Conservation (phyloP, 2,113 vertebrate species). For the Zeus faber region DNA sequence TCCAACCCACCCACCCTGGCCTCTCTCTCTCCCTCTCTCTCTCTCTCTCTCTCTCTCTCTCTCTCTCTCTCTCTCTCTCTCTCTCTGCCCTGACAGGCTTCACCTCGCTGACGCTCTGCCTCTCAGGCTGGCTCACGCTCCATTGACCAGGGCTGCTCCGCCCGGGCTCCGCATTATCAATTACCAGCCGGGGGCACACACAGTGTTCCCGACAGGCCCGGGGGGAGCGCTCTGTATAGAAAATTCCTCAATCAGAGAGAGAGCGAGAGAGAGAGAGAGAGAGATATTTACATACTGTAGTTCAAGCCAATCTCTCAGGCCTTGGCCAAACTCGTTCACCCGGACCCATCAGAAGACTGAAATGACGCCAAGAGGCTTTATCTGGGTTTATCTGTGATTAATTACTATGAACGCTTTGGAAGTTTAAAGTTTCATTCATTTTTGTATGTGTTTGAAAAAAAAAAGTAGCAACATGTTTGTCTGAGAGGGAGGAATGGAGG, state of each 20-base stretch:
- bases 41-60: slow-evolving; percentile 6
- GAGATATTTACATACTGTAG: slow-evolving; percentile 28
- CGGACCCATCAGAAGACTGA: background rate
- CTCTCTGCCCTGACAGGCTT: too few relatives aligned
- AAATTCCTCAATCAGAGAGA: slow-evolving; percentile 50
- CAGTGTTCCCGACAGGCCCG: slow-evolving; percentile 63
- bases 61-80: background rate
- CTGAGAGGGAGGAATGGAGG: too few relatives aligned
- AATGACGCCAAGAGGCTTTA: too few relatives aligned
- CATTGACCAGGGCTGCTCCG: slow-evolving; percentile 59
- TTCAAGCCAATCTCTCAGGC: background rate
- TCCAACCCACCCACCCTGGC: slow-evolving; percentile 17
- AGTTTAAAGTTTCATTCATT: too few relatives aligned
- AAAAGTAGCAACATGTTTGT: too few relatives aligned
- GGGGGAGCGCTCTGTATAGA: slow-evolving; percentile 50
- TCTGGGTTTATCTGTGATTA: too few relatives aligned
- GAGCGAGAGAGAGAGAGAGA: slow-evolving; percentile 13
- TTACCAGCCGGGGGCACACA: slow-evolving; percentile 68
- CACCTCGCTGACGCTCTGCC: slow-evolving; percentile 60
- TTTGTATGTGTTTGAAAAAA: too few relatives aligned
- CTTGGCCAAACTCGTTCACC: slow-evolving; percentile 7
- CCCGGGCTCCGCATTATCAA: slow-evolving; percentile 65
- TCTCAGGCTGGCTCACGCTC: slow-evolving; percentile 67
- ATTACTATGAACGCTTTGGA: too few relatives aligned
- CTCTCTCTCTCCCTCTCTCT: background rate